These are phyloP conservation scores for Apamea sordens DNA, from an alignment of 2,888 invertebrate genomes.

Conservation along the genomic window DNA sequence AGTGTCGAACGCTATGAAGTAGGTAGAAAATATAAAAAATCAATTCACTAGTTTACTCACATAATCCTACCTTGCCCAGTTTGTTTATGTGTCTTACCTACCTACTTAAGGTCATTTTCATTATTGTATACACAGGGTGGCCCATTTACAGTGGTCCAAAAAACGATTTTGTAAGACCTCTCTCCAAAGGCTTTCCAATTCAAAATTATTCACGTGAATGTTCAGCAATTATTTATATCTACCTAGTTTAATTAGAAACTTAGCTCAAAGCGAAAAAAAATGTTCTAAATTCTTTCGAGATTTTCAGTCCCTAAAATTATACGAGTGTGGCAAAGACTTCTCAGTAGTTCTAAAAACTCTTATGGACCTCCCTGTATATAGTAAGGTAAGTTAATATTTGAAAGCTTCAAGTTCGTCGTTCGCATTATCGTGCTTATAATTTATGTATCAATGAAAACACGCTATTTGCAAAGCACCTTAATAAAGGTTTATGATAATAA, in stretches of 20 bases:
- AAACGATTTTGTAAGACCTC: background rate
- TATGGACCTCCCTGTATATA: background rate
- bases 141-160: background rate
- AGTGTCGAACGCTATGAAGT: conserved; percentile 5
- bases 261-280: background rate
- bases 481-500: conserved; percentile 18
- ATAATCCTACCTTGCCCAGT: background rate
- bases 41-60: background rate
- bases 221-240: too few species aligned
- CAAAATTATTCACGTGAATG: background rate
- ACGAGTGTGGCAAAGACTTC: background rate
- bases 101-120: background rate
- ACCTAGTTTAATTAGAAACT: background rate
- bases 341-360: background rate
- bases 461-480: conserved; percentile 48
- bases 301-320: background rate
- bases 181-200: background rate
- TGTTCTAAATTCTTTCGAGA: too few species aligned
- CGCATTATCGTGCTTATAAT: conserved; percentile 21
- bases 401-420: conserved; percentile 16
- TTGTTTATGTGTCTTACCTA: background rate
- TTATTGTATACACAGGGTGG: background rate
- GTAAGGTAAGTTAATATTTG: background rate
- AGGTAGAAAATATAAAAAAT: background rate
- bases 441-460: conserved; percentile 28